Percentiles rank a stretch among this genome's conserved stretches.
Evolutionary conservation across 2,888 invertebrate genomes (phyloP).

Genomic region (Lithophane leautieri): DNA sequence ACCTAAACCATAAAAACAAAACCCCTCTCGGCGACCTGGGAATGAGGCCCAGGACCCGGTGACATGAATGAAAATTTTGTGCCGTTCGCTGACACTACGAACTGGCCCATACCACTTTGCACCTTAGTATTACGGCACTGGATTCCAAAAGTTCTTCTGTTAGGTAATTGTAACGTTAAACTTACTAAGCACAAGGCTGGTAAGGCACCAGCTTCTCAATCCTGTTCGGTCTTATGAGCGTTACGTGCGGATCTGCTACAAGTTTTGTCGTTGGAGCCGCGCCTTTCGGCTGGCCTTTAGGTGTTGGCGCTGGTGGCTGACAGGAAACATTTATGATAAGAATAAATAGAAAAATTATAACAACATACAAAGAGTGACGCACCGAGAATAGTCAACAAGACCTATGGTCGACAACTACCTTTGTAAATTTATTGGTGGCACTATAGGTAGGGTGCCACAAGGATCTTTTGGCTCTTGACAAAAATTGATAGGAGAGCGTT

Average conservation of each 20-base stretch:
- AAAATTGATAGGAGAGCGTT: neutral
- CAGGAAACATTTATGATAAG: neutral
- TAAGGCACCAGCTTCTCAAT: slow-evolving; percentile 86
- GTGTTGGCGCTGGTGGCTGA: slow-evolving; percentile 86
- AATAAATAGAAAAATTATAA: neutral
- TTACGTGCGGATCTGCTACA: slow-evolving; percentile 86
- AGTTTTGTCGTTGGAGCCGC: slow-evolving; percentile 75
- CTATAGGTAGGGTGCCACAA: neutral
- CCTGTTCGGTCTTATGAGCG: slow-evolving; percentile 79
- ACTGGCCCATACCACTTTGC: neutral
- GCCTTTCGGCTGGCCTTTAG: slow-evolving; percentile 67
- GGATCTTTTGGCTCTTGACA: neutral
- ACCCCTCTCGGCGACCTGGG: neutral
- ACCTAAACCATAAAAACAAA: neutral
- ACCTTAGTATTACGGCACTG: neutral
- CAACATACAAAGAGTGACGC: neutral
- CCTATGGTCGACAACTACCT: neutral
- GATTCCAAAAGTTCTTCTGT: neutral
- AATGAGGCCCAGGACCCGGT: neutral
- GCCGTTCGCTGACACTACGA: neutral
- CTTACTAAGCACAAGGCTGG: slow-evolving; percentile 88
- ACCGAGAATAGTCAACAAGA: neutral
- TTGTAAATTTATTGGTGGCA: neutral
- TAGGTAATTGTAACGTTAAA: neutral
- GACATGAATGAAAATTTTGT: neutral